These are phyloP conservation scores for Bactericera cockerelli DNA, from an alignment of 1,140 invertebrate genomes.

Conservation along the genomic window DNA sequence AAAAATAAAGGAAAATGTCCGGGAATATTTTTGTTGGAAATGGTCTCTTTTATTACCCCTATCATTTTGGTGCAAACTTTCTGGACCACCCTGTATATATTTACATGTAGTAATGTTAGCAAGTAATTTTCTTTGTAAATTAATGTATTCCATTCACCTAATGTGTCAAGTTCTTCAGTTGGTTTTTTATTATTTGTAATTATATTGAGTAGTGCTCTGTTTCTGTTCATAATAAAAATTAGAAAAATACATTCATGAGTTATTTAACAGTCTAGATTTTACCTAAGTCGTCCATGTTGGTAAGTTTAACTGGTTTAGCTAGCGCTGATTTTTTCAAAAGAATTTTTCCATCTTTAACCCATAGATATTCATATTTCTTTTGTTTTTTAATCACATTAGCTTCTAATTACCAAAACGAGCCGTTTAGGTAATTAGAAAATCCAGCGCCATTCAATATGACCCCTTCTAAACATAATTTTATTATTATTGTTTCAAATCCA, in stretches of 20 bases:
- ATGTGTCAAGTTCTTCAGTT: not conserved
- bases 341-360: conserved; percentile 15
- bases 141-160: not conserved
- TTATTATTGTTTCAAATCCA: too few species aligned
- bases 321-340: conserved; percentile 1
- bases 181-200: not conserved
- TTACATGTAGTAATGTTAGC: not conserved
- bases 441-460: too few species aligned
- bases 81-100: too few species aligned
- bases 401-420: too few species aligned
- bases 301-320: not conserved
- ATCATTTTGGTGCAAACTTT: too few species aligned
- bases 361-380: conserved; percentile 13
- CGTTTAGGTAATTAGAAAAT: too few species aligned
- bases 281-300: not conserved
- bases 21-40: too few species aligned
- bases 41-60: too few species aligned
- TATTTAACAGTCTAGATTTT: not conserved
- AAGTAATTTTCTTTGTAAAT: not conserved
- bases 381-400: conserved; percentile 7
- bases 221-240: not conserved
- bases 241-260: not conserved
- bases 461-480: too few species aligned
- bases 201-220: not conserved
- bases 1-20: too few species aligned